Base-by-base conservation (phyloP, 2,888 invertebrate genomes). In the Pristionchus fissidentatus region DNA sequence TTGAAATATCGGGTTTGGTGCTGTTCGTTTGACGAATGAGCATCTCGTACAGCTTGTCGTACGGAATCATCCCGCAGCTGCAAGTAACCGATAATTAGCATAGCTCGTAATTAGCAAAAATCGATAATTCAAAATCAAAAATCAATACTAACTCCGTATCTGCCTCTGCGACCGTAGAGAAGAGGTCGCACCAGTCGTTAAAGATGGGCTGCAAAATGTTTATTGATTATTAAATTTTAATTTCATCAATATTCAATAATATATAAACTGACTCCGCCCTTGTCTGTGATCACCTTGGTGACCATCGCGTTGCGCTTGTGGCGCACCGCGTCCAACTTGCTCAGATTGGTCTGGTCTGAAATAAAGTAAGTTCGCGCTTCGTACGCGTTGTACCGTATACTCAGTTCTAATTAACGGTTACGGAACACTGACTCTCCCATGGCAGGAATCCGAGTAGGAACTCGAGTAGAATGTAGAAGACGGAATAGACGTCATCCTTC, bases 131-230 rank as follows among this genome's bases (percentile, higher is more conserved):
- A 38, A 38, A 38, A 19, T 66, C 62, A 66, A 35, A 57, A 15
- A 62, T 32, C 70, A 43, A 70, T 8, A 1, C 66, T 66, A 22
- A 70, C 70, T 70, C 70, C 22, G 70, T 70, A 26, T 70, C 70
- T n/a, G 70, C 5, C 41, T 70, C 70, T n/a, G 41, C 70, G 7
- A 70, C 70, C 8, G n/a, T n/a, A 35, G 70, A n/a, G 70, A 70
- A 70, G 38, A 70, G 70, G 70, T 70, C 70, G 70, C 70, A 70
- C 70, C 70, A 70, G 70, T 70, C 70, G n/a, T 41, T 70, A 41
- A 26, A 70, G 70, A 70, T 70, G 8, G 41, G 38, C 70, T 70
- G 70, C 10, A 70, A 32, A 15, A 7, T 10, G 13, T 4, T 26
- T 15, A n/a, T 10, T 57, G 57, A 26, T 57, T 10, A 3, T 57